A percentile compares a stretch with the other conserved stretches of the same genome.
phyloP scores from a whole-genome alignment of 1,140 invertebrate genomes.

The Charaxes varanes region DNA sequence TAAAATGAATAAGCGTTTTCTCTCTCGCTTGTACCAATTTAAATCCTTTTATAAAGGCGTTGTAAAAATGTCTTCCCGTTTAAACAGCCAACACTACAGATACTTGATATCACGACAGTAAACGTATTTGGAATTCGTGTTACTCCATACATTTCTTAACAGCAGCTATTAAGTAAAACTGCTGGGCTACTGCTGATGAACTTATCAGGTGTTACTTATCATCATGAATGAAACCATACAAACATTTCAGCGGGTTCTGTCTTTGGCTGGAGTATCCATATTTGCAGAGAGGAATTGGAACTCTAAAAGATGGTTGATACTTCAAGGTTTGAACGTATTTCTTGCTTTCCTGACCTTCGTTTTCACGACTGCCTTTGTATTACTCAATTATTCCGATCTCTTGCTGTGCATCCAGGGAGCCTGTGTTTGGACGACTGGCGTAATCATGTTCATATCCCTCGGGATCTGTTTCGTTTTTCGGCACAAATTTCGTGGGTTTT shows the following conservation, averaged over 20 bases:
- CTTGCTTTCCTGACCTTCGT: constrained; percentile 39
- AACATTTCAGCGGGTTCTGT: constrained; percentile 41
- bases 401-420: constrained; percentile 47
- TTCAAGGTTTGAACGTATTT: constrained; percentile 46
- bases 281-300: constrained; percentile 43
- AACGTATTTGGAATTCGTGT: too few relatives aligned
- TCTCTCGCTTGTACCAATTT: too few relatives aligned
- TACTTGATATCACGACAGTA: too few relatives aligned
- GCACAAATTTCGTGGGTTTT: constrained; percentile 38
- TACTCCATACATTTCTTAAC: too few relatives aligned
- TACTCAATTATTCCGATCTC: constrained; percentile 31
- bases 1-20: too few relatives aligned
- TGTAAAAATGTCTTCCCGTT: too few relatives aligned
- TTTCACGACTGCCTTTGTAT: constrained; percentile 46
- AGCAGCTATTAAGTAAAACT: too few relatives aligned
- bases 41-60: too few relatives aligned
- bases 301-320: constrained; percentile 37
- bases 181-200: constrained; percentile 14
- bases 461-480: constrained; percentile 44
- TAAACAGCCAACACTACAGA: too few relatives aligned
- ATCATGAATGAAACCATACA: constrained; percentile 46
- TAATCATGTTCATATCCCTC: constrained; percentile 55
- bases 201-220: constrained; percentile 28
- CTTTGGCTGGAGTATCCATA: constrained; percentile 46
- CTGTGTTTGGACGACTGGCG: constrained; percentile 54